A percentile compares a stretch with the other conserved stretches of the same genome.
Conservation (phyloP, 1,140 invertebrate genomes). For the Cydia amplana region DNA sequence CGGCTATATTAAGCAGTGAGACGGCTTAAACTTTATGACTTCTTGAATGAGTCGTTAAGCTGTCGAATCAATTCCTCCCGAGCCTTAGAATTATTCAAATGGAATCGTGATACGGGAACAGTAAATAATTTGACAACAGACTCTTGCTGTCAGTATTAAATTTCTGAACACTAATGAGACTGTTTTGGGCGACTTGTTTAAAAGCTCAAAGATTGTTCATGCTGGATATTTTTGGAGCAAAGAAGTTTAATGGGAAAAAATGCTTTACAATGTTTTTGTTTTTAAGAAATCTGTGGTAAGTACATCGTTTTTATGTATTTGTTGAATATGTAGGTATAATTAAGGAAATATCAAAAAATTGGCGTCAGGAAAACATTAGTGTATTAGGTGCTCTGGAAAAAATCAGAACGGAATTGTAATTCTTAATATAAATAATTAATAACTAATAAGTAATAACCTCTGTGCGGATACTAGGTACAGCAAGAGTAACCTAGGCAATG, state of each 20-base stretch:
- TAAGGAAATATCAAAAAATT: too few relatives aligned
- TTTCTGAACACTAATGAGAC: slow-evolving; percentile 31
- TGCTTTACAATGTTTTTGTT: neutral
- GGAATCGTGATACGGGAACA: slow-evolving; percentile 42
- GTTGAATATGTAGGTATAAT: too few relatives aligned
- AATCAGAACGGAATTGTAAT: too few relatives aligned
- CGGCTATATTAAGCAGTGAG: slow-evolving; percentile 76
- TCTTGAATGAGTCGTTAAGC: slow-evolving; percentile 74
- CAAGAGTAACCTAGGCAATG: too few relatives aligned
- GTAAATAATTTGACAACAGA: slow-evolving; percentile 33
- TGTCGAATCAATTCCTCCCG: slow-evolving; percentile 71
- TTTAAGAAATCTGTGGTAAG: neutral
- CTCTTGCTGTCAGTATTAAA: slow-evolving; percentile 21
- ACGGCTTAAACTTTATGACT: slow-evolving; percentile 73
- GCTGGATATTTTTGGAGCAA: neutral
- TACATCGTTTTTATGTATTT: too few relatives aligned
- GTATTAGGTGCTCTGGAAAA: too few relatives aligned
- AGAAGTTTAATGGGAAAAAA: neutral
- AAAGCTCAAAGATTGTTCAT: neutral
- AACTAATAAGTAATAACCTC: too few relatives aligned
- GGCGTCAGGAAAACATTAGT: too few relatives aligned
- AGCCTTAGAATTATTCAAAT: slow-evolving; percentile 60
- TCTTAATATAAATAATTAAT: too few relatives aligned
- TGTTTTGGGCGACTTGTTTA: neutral
- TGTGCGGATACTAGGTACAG: too few relatives aligned